phyloP scores from a whole-genome alignment of 2,888 invertebrate genomes.

The Dexiosoma caninum region DNA sequence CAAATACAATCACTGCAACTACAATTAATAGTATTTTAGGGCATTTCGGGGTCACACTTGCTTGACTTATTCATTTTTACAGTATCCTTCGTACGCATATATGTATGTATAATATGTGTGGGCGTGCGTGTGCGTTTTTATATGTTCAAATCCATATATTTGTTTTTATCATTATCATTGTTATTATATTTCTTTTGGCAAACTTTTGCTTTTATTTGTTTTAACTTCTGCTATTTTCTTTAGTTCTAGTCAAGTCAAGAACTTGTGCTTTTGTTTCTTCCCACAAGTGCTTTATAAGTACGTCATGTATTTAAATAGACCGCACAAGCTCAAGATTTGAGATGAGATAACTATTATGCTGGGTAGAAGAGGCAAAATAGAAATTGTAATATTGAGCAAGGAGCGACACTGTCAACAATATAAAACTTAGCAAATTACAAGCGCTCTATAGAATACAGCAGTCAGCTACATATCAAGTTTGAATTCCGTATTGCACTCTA shows the following conservation, averaged over 20 bases:
- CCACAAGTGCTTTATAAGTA: not conserved
- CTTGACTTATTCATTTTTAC: too few relatives aligned
- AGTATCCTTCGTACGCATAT: too few relatives aligned
- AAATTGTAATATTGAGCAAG: too few relatives aligned
- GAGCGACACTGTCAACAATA: too few relatives aligned
- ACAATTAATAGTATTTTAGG: not conserved
- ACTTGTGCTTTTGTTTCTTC: slow-evolving; percentile 20
- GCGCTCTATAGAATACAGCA: too few relatives aligned
- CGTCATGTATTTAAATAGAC: not conserved
- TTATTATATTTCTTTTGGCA: slow-evolving; percentile 56
- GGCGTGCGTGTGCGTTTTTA: slow-evolving; percentile 3
- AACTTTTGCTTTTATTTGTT: slow-evolving; percentile 49
- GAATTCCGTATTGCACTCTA: too few relatives aligned
- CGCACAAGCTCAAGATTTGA: not conserved
- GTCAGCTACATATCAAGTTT: too few relatives aligned
- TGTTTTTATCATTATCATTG: slow-evolving; percentile 58
- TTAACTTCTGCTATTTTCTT: slow-evolving; percentile 18
- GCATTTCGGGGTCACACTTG: too few relatives aligned
- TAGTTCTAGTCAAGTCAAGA: slow-evolving; percentile 1
- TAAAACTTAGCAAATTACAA: too few relatives aligned
- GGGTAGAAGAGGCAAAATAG: too few relatives aligned
- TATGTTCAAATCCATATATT: too few relatives aligned
- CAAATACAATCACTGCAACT: too few relatives aligned
- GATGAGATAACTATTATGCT: slow-evolving; percentile 13
- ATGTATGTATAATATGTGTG: not conserved